Conservation (phyloP, 2,888 invertebrate species). For the Ischnura elegans region DNA sequence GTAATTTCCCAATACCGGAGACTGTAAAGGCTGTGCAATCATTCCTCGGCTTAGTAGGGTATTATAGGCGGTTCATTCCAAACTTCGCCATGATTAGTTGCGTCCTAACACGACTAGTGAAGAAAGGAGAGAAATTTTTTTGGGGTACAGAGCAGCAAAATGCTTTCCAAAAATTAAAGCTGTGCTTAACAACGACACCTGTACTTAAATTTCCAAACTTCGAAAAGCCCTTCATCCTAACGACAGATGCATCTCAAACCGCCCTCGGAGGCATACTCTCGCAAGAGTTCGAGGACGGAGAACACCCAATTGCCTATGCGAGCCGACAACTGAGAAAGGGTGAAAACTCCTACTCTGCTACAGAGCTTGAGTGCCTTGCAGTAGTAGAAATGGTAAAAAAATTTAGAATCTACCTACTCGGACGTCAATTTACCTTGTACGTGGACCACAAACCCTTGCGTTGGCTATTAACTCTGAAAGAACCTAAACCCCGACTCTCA, state of each 20-base stretch:
- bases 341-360: background rate
- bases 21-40: background rate
- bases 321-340: background rate
- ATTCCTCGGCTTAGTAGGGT: background rate
- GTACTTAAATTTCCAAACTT: constrained; percentile 9
- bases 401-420: too few species aligned
- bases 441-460: background rate
- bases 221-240: background rate
- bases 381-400: too few species aligned
- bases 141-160: background rate
- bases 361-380: background rate
- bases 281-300: constrained; percentile 30
- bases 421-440: background rate
- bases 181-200: background rate
- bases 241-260: constrained; percentile 5
- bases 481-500: background rate
- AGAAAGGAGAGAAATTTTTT: too few species aligned
- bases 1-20: background rate
- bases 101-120: too few species aligned
- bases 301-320: constrained; percentile 39
- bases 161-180: background rate
- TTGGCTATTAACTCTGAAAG: background rate
- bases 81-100: background rate
- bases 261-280: background rate
- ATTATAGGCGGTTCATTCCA: background rate